Evolutionary conservation across 2,888 invertebrate genomes (phyloP).

Genomic region (Agrenia bidenticulata): DNA sequence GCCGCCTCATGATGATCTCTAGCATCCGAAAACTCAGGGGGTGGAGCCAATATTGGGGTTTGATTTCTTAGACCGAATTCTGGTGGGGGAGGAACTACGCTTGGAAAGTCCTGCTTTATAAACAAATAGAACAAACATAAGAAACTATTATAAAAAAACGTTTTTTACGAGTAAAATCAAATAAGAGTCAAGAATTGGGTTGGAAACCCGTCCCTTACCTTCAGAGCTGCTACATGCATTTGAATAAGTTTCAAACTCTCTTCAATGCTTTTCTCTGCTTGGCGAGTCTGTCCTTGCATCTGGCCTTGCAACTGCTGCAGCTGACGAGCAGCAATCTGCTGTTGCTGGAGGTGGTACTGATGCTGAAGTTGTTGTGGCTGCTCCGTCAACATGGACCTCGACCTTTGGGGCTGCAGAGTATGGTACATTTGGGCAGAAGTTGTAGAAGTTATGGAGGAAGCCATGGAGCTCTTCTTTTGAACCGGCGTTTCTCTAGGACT

Average conservation of each 20-base stretch:
- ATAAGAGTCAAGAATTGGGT: too few species aligned
- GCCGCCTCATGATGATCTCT: slow-evolving; percentile 51
- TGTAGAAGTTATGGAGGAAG: slow-evolving; percentile 29
- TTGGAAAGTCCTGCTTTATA: slow-evolving; percentile 54
- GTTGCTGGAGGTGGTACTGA: slow-evolving; percentile 51
- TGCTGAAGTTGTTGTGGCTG: slow-evolving; percentile 54
- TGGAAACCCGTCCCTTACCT: slow-evolving; percentile 51
- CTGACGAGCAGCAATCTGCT: slow-evolving; percentile 42
- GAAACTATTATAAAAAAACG: not conserved
- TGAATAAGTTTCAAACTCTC: slow-evolving; percentile 56
- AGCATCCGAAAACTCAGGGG: slow-evolving; percentile 76
- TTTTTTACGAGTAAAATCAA: slow-evolving; percentile 1
- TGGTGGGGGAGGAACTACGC: slow-evolving; percentile 65
- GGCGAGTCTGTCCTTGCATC: slow-evolving; percentile 48
- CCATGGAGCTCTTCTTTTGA: slow-evolving; percentile 58
- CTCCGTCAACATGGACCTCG: slow-evolving; percentile 43
- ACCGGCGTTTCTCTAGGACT: slow-evolving; percentile 57
- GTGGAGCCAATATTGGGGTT: slow-evolving; percentile 70
- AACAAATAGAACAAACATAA: not conserved
- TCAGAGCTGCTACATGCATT: slow-evolving; percentile 56
- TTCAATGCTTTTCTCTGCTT: slow-evolving; percentile 55
- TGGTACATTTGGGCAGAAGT: slow-evolving; percentile 45
- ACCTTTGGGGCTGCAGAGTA: slow-evolving; percentile 50
- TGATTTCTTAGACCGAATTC: slow-evolving; percentile 60
- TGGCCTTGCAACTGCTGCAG: slow-evolving; percentile 46